These are phyloP conservation scores for Gopherus flavomarginatus DNA, from an alignment of 2,113 vertebrate species.

Conservation along the genomic window DNA sequence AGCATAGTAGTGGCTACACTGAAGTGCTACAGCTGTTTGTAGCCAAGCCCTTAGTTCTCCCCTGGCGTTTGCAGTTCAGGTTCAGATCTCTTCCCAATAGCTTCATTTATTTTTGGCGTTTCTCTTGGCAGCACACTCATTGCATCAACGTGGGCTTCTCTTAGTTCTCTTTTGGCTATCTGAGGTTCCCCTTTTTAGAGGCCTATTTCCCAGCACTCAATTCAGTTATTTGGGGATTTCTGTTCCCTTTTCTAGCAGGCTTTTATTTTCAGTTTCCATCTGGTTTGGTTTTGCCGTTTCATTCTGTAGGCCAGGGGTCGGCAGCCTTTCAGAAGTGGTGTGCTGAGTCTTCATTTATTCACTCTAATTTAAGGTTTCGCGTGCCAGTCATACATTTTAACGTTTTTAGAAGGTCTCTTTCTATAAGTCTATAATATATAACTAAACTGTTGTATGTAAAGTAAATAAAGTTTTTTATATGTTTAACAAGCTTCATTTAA, in stretches of 20 bases:
- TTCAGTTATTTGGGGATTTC: slow-evolving; percentile 61
- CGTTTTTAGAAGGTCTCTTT: too few species aligned
- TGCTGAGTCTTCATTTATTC: too few species aligned
- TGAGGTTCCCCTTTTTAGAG: slow-evolving; percentile 48
- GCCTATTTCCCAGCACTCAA: slow-evolving; percentile 19
- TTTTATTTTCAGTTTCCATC: slow-evolving; percentile 56
- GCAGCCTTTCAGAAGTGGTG: too few species aligned
- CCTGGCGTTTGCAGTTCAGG: neutral
- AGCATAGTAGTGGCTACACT: neutral
- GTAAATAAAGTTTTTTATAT: too few species aligned
- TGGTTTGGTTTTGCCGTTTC: slow-evolving; percentile 58
- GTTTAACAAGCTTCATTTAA: too few species aligned
- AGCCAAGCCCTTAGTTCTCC: neutral
- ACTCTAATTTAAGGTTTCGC: too few species aligned
- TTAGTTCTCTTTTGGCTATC: slow-evolving; percentile 51
- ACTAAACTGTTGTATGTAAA: too few species aligned
- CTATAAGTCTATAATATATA: too few species aligned
- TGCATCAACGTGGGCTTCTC: slow-evolving; percentile 47
- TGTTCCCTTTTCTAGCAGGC: slow-evolving; percentile 43
- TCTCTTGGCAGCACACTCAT: neutral
- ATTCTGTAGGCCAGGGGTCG: slow-evolving; percentile 35
- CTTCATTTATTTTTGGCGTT: slow-evolving; percentile 1
- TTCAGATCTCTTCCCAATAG: neutral
- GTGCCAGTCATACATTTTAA: too few species aligned
- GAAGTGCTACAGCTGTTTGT: neutral